Evolutionary conservation across 2,797 vertebrate genomes (phyloP).

Genomic region (Pelobates cultripes): DNA sequence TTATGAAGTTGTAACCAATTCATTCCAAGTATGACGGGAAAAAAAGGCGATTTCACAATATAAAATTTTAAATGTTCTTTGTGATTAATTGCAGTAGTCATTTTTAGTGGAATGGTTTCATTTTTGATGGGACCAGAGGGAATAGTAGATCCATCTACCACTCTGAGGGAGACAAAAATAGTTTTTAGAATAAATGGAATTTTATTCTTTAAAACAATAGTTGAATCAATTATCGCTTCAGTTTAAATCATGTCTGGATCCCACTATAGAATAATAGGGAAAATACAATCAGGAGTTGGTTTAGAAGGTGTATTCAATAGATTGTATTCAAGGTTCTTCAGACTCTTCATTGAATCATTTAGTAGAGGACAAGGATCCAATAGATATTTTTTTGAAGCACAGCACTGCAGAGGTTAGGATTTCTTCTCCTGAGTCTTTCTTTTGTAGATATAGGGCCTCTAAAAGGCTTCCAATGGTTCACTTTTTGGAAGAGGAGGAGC

Average conservation of each 20-base stretch:
- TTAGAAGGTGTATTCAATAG: too few species aligned
- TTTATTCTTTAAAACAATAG: background rate
- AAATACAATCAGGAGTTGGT: background rate
- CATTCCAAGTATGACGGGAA: background rate
- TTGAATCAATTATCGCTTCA: background rate
- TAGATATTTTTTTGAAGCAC: background rate
- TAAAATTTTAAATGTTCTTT: background rate
- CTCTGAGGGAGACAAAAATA: background rate
- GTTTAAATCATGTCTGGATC: background rate
- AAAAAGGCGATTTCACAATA: background rate
- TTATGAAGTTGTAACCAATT: too few species aligned
- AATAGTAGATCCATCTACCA: too few species aligned
- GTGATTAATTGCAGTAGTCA: background rate
- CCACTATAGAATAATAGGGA: background rate
- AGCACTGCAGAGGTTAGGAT: background rate
- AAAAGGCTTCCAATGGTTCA: too few species aligned
- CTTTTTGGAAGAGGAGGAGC: too few species aligned
- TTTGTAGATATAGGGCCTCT: background rate
- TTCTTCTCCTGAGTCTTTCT: background rate
- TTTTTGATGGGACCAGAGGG: too few species aligned
- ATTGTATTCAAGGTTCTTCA: background rate
- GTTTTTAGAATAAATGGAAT: background rate
- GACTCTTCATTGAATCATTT: background rate
- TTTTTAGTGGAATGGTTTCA: background rate
- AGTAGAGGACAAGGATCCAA: background rate